phyloP scores from a whole-genome alignment of 1,140 invertebrate genomes.

The Pomacea maculata region DNA sequence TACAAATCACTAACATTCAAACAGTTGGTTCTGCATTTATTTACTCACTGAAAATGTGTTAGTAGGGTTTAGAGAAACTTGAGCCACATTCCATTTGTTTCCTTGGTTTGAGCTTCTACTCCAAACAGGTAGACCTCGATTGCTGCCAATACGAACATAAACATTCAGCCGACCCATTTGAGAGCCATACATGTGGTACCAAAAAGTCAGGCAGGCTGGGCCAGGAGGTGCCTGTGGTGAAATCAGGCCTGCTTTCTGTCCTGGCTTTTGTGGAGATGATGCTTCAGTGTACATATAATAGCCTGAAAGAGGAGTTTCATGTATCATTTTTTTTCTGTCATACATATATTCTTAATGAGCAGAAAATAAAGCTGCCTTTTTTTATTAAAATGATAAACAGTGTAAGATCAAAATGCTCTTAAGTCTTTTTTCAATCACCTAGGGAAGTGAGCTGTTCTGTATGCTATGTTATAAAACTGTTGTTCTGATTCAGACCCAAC shows the following conservation, averaged over 20 bases:
- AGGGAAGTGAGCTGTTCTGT: too few relatives aligned
- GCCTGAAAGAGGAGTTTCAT: conserved; percentile 26
- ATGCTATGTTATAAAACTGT: too few relatives aligned
- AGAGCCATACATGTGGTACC: conserved; percentile 65
- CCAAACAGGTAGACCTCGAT: conserved; percentile 42
- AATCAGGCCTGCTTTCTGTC: conserved; percentile 69
- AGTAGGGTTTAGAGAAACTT: conserved; percentile 38
- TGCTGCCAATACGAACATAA: conserved; percentile 42
- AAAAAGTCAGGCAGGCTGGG: conserved; percentile 68
- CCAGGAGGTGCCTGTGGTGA: conserved; percentile 21
- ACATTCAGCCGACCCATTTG: conserved; percentile 57
- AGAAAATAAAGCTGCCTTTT: too few relatives aligned
- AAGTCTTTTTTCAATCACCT: too few relatives aligned
- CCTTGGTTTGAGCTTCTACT: conserved; percentile 44
- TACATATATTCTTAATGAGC: too few relatives aligned
- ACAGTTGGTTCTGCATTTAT: conserved; percentile 1
- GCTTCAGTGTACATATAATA: conserved; percentile 59
- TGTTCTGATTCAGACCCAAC: too few relatives aligned
- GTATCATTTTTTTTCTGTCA: too few relatives aligned
- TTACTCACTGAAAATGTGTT: conserved; percentile 33
- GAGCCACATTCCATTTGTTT: conserved; percentile 54
- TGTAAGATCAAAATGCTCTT: too few relatives aligned
- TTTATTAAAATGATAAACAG: too few relatives aligned
- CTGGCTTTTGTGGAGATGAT: conserved; percentile 63
- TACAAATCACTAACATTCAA: neutral